Percentiles rank a stretch among this genome's conserved stretches.
Conservation (phyloP, 2,113 vertebrate species). For the Leucopsar rothschildi region DNA sequence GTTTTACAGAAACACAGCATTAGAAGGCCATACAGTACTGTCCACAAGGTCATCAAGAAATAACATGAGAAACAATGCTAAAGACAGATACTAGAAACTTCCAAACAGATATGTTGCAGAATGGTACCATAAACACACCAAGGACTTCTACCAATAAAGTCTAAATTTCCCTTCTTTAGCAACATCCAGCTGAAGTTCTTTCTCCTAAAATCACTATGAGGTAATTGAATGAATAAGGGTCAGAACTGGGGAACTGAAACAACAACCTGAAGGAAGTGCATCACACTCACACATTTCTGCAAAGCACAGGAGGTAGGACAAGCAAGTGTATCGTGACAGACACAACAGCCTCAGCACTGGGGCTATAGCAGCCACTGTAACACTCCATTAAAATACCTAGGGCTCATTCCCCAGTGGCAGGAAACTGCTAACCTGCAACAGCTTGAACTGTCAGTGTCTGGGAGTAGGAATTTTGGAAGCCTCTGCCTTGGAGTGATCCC, state of each 20-base stretch:
- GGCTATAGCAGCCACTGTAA: background rate
- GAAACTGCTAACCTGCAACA: background rate
- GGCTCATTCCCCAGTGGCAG: background rate
- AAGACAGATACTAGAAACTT: background rate
- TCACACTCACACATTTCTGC: background rate
- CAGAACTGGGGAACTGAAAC: background rate
- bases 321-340: rapidly evolving
- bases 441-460: background rate
- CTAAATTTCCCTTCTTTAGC: background rate
- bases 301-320: background rate
- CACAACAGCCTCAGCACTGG: background rate
- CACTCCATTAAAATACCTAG: background rate
- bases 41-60: background rate
- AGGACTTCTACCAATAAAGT: background rate
- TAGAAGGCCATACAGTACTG: background rate
- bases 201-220: background rate
- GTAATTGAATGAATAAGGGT: background rate
- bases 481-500: background rate
- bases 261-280: background rate
- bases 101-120: background rate
- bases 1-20: background rate
- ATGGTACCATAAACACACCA: background rate
- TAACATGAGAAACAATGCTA: background rate
- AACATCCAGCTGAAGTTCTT: background rate
- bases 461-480: background rate